Base-by-base conservation (phyloP, 2,888 invertebrate genomes). In the Gastracanthus pulcherrimus region DNA sequence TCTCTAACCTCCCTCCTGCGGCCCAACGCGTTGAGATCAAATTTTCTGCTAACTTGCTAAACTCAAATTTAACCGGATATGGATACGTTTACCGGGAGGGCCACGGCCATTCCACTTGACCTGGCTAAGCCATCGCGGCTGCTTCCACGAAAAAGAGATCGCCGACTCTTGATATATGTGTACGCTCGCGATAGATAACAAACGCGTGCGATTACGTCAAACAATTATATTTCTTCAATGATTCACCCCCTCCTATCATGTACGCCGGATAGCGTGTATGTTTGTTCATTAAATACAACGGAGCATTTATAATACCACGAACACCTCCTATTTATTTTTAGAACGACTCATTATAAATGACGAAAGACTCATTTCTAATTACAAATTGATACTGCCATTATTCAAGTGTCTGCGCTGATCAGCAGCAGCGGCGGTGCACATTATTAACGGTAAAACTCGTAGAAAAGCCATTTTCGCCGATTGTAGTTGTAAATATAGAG, bases 11-110 rank as follows among this genome's bases (percentile, higher is more conserved):
- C n/a, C n/a, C n/a, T n/a, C n/a, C n/a, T n/a, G n/a, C n/a, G n/a
- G n/a, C n/a, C n/a, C n/a, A n/a, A n/a, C 58, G 71, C 87, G 88
- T 88, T 45, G 72, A 80, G 74, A 77, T 71, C 72, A 26, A 70
- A 82, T 75, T 72, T 72, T 36, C 48, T 34, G 85, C 88, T 87
- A 88, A 88, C 88, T 88, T 86, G 85, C 84, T 87, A 88, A 88
- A 87, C 88, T 87, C 86, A 85, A 88, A 86, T 87, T 88, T 86
- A 86, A 45, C 45, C n/a, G n/a, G n/a, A n/a, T n/a, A n/a, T n/a
- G n/a, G n/a, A n/a, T n/a, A n/a, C n/a, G n/a, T n/a, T n/a, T n/a
- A n/a, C n/a, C n/a, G n/a, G n/a, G n/a, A n/a, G n/a, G n/a, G n/a
- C n/a, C n/a, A n/a, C n/a, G n/a, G n/a, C n/a, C n/a, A n/a, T n/a